phyloP scores from a whole-genome alignment of 1,140 invertebrate species.

The Plutomurus gul region DNA sequence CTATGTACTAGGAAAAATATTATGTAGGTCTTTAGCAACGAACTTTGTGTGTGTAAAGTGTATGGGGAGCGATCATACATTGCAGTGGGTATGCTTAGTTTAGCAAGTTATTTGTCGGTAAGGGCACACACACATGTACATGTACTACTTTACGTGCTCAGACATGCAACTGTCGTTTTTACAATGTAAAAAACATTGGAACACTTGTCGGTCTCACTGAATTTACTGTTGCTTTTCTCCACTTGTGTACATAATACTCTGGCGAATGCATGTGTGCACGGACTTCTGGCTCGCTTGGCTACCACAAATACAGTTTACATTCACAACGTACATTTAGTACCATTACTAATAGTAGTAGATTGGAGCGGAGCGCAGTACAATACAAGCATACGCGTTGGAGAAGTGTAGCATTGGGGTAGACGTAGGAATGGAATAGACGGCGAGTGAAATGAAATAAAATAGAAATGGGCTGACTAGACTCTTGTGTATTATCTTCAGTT shows the following conservation, averaged over 20 bases:
- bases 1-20: no score
- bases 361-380: no score
- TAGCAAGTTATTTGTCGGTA: neutral
- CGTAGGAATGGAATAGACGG: no score
- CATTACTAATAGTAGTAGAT: no score
- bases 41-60: no score
- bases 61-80: no score
- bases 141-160: neutral
- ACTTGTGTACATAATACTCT: neutral
- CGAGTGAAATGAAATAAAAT: neutral
- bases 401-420: no score
- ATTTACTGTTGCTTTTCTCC: neutral
- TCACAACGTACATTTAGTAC: no score
- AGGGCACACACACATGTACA: neutral
- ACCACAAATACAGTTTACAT: no score
- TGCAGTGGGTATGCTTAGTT: neutral
- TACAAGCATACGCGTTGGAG: no score
- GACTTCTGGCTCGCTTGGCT: neutral
- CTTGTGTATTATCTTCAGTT: conserved; percentile 1
- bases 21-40: neutral
- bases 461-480: neutral
- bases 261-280: neutral
- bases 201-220: neutral
- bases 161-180: neutral
- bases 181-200: neutral